Base-by-base conservation (phyloP, 2,888 invertebrate species). In the Eristalis intricaria region DNA sequence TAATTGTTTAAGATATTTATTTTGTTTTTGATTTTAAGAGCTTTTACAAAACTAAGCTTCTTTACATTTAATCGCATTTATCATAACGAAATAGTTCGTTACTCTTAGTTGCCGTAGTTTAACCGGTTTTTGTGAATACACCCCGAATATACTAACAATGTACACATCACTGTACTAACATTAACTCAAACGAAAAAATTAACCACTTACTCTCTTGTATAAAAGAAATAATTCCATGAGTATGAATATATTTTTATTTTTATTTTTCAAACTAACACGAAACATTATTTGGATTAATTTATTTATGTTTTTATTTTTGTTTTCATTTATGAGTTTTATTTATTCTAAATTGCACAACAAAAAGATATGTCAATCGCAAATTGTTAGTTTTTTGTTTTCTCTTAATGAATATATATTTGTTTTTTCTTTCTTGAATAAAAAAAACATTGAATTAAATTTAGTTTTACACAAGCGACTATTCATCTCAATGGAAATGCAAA, bases 281-380 rank as follows among this genome's bases (percentile, higher is more conserved):
- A 65, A 82, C 65, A 69, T 70, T 76, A 43, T 82, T 82, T 83
- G 71, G 71, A 83, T 38, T 71, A 66, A 58, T 60, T 43, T 43
- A 43, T 43, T 50, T 19, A 8, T 50, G 8, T 50, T 50, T 50
- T 19, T 7, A 2, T 50, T 66, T 40, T 73, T 5, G 2, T 2
- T 29, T 29, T 29, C 29, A 29, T 29, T 29, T 83, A 56, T 66
- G 58, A 66, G 50, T 50, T 60, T 69, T 60, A 71, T 40, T 60
- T 66, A 80, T 75, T 43, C 43, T 79, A 50, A 78, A 83, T 56
- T 75, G 26, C 64, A 77, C 74, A 77, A 79, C 73, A 56, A 69
- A 86, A 73, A 79, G 89, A 90, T 90, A 91, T 91, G 91, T 91
- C 91, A 91, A 91, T 90, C 90, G 92, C 91, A 91, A 91, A 90